Evolutionary conservation across 2,888 invertebrate species (phyloP).

Genomic region (Syrphus vitripennis): DNA sequence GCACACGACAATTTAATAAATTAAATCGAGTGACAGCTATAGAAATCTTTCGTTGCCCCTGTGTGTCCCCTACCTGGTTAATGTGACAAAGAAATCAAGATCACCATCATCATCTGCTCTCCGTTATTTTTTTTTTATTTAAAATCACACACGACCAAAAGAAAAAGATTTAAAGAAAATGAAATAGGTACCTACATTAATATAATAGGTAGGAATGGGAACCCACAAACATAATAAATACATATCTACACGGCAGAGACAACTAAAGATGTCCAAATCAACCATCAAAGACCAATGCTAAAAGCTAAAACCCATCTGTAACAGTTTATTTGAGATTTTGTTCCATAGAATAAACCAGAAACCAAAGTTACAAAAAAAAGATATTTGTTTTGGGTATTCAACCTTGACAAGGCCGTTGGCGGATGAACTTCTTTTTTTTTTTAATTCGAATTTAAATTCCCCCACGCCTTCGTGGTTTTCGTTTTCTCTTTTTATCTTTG

Average conservation of each 20-base stretch:
- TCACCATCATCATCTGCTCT: not conserved
- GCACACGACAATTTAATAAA: conserved; percentile 11
- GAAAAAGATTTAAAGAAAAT: not conserved
- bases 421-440: conserved; percentile 50
- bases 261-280: not conserved
- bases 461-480: conserved; percentile 44
- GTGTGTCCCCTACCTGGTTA: not conserved
- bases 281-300: not conserved
- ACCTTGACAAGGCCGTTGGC: conserved; percentile 80
- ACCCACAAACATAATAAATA: not conserved
- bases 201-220: not conserved
- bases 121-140: not conserved
- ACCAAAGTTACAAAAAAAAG: not conserved
- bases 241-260: not conserved
- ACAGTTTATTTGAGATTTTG: not conserved
- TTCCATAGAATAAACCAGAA: not conserved
- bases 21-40: not conserved
- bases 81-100: conserved; percentile 4
- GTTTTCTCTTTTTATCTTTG: conserved; percentile 35
- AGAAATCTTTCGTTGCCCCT: not conserved
- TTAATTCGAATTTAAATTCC: conserved; percentile 32
- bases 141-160: not conserved
- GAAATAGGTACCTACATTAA: not conserved
- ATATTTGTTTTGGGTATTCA: conserved; percentile 76
- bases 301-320: not conserved